Evolutionary conservation across 1,140 invertebrate species (phyloP), one percentile per base, ranked within the genome.

Genomic region (Drosophila simulans): DNA sequence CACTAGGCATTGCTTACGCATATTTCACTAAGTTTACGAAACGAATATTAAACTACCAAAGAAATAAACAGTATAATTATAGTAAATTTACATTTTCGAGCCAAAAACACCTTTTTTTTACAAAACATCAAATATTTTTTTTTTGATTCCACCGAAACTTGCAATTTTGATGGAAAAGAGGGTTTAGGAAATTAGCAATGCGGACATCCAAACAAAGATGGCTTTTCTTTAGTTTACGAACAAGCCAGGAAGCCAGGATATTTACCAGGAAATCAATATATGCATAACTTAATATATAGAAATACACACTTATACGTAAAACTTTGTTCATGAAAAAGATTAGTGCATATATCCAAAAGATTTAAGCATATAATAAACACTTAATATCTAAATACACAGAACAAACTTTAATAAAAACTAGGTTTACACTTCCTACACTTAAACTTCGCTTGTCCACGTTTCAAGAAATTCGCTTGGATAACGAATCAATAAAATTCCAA

Each of bases 311-410:
- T 22, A 31, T 64, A 65, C 58, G 49, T 56, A 56, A 69, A 39
- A 20, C 51, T 55, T 54, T 57, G 65, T 70, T 70, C 64, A 54
- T 45, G 42, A 42, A 68, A 57, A 53, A 45, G 43, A 48, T 40
- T 69, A 69, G 25, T 69, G 48, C 64, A 55, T 54, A 25, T 69
- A 68, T 37, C 66, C 54, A 46, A 43, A 31, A 4, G 25, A 45
- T 20, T 20, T 17, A 45, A 45, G 11, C 42, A 20, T 20, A 20
- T 20, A 45, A 45, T 11, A 42, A 48, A 37, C 51, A 56, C 37
- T 37, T 48, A 39, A 69, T 69, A 53, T 70, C 52, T n/a, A 39
- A 37, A 39, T 34, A 68, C 46, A 15, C 66, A 34, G 35, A 48
- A 70, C 20, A 46, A 52, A 34, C 48, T 31, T 51, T 5, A 35